These are phyloP conservation scores for Phrixothrix hirtus DNA, from an alignment of 2,888 invertebrate genomes.

Conservation along the genomic window DNA sequence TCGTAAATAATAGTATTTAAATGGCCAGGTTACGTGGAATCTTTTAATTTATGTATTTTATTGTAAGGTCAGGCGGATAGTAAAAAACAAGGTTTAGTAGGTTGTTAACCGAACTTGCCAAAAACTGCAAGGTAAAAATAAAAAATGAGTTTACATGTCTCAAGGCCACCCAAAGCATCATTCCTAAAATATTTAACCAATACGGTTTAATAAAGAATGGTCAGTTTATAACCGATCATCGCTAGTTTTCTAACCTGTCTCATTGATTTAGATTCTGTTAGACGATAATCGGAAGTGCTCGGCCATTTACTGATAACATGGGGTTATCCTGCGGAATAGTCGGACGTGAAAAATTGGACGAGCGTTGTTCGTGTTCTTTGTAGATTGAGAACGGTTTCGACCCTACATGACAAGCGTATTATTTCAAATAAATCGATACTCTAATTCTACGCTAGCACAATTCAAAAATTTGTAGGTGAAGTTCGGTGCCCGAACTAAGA, in stretches of 20 bases:
- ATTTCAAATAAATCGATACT: background rate
- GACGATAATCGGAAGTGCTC: constrained; percentile 7
- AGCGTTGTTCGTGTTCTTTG: background rate
- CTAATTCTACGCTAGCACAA: too few relatives aligned
- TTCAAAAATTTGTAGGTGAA: constrained; percentile 6
- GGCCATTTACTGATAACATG: constrained; percentile 7
- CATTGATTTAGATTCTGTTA: constrained; percentile 15
- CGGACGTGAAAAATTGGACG: constrained; percentile 5
- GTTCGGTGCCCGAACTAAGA: constrained; percentile 16
- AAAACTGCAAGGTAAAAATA: constrained; percentile 14
- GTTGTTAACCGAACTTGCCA: constrained; percentile 16
- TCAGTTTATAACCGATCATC: constrained; percentile 12
- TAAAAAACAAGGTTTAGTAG: constrained; percentile 5
- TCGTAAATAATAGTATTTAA: too few relatives aligned
- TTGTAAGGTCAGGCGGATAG: constrained; percentile 7
- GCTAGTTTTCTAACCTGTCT: constrained; percentile 11
- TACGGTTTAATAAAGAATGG: constrained; percentile 10
- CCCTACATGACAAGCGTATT: constrained; percentile 5
- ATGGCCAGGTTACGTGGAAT: constrained; percentile 38
- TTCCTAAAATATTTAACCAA: constrained; percentile 20
- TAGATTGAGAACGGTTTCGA: background rate
- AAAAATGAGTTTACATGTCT: constrained; percentile 25
- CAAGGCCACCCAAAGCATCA: constrained; percentile 20
- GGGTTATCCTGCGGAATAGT: background rate
- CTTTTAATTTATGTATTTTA: too few relatives aligned